Evolutionary conservation across 92 coral and sea anemone species (phyloP).

Genomic region (Metridium senile): DNA sequence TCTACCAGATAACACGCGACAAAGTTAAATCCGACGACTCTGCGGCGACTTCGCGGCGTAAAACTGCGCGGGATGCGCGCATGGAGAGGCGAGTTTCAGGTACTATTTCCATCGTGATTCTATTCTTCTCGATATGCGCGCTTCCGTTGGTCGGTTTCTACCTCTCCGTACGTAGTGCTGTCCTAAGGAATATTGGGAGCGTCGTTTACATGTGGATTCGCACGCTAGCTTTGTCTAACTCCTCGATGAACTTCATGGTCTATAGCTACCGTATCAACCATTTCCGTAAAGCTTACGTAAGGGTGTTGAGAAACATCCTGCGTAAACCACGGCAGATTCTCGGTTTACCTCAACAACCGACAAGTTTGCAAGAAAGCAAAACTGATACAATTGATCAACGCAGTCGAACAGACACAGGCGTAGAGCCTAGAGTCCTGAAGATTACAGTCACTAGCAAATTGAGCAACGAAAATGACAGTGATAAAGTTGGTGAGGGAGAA

Average conservation of each 20-base stretch:
- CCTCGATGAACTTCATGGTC: slow-evolving; percentile 33
- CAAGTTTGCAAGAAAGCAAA: slow-evolving; percentile 8
- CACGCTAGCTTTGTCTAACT: slow-evolving; percentile 24
- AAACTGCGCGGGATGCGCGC: background rate
- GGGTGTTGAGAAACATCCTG: background rate
- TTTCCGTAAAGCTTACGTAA: slow-evolving; percentile 24
- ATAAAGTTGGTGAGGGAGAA: background rate
- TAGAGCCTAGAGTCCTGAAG: background rate
- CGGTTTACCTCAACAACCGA: background rate
- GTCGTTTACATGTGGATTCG: slow-evolving; percentile 35
- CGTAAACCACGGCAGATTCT: slow-evolving; percentile 4
- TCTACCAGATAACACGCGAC: slow-evolving; percentile 12
- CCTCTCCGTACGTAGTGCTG: background rate
- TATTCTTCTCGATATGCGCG: slow-evolving; percentile 20
- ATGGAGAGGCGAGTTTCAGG: slow-evolving; percentile 24
- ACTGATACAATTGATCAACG: background rate
- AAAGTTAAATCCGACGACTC: slow-evolving; percentile 7
- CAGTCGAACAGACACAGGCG: background rate
- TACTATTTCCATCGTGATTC: slow-evolving; percentile 23
- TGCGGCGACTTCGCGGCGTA: background rate
- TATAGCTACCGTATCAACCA: slow-evolving; percentile 25
- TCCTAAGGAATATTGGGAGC: slow-evolving; percentile 13
- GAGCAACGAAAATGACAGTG: background rate
- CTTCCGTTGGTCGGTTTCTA: slow-evolving; percentile 29
- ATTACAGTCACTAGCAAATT: background rate